Evolutionary conservation across 2,888 invertebrate genomes (phyloP), one percentile per base, ranked within the genome.

Genomic region (Harmothoe impar): DNA sequence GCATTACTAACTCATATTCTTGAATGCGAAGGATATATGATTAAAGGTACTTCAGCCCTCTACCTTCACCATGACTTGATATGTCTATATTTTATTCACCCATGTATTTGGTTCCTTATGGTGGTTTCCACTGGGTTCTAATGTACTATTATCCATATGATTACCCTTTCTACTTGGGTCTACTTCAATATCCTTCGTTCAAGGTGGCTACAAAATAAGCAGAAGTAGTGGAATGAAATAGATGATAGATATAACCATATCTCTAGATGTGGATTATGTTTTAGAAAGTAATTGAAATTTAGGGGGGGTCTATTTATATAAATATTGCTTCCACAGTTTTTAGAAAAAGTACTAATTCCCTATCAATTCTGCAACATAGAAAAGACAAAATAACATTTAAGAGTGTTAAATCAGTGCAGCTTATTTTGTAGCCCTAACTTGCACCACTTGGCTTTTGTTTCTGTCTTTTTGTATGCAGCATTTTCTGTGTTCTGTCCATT

Each of bases 401-500:
- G 5, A 7, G 43, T 43, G 43, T 43, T 10, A 43, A 43, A 43
- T 3, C 43, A 62, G 7, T 15, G 25, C 7, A 81, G 81, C 81
- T 81, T 81, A 81, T 81, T 81, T 35, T 43, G 81, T 81, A 81
- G 81, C 81, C 81, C 81, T 81, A 81, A 81, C n/a, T 23, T 81
- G 81, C 81, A 81, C 68, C 72, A 72, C 81, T 81, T 33, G 33
- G 81, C 81, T 43, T 81, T 43, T 33, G 81, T 81, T 81, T 15
- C 81, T 35, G 43, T 25, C 17, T 43, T 31, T 10, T 43, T 43
- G 81, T 81, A 81, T 81, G 43, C 81, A 81, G 33, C 20, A 35
- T 81, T 81, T 25, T 86, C 33, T 52, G 31, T 86, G 86, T 86
- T 86, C 86, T 86, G 86, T 86, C 29, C 86, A 86, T 86, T 51